phyloP scores from a whole-genome alignment of 2,888 invertebrate species.

The Coenonympha arcania region DNA sequence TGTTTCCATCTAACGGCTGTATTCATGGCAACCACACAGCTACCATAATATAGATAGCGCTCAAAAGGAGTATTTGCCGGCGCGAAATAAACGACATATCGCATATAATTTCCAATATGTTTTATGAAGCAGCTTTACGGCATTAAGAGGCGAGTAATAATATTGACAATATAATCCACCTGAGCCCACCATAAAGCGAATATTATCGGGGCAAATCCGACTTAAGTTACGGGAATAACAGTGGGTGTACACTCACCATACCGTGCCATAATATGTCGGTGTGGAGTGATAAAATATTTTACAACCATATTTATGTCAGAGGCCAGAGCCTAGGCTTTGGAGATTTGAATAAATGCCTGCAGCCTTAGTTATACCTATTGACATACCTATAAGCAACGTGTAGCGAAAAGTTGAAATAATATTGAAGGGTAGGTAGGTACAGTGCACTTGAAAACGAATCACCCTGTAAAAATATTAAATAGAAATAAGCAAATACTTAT shows the following conservation, averaged over 20 bases:
- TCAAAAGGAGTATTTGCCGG: constrained; percentile 36
- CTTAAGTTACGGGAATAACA: constrained; percentile 50
- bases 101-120: constrained; percentile 65
- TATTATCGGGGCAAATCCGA: constrained; percentile 63
- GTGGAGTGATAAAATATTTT: constrained; percentile 8
- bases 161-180: constrained; percentile 68
- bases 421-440: no score
- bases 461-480: no score
- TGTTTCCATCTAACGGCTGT: constrained; percentile 1
- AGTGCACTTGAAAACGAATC: no score
- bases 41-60: constrained; percentile 28
- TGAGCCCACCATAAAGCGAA: constrained; percentile 54
- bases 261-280: constrained; percentile 11
- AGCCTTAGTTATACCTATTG: no score
- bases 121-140: constrained; percentile 68
- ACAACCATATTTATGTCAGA: neutral
- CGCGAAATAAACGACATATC: constrained; percentile 37
- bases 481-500: no score
- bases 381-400: no score
- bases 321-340: neutral
- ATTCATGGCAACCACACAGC: constrained; percentile 26
- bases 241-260: constrained; percentile 19
- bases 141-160: constrained; percentile 70
- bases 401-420: no score
- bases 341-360: neutral